phyloP scores from a whole-genome alignment of 2,888 invertebrate genomes.

The Neoascia interrupta region DNA sequence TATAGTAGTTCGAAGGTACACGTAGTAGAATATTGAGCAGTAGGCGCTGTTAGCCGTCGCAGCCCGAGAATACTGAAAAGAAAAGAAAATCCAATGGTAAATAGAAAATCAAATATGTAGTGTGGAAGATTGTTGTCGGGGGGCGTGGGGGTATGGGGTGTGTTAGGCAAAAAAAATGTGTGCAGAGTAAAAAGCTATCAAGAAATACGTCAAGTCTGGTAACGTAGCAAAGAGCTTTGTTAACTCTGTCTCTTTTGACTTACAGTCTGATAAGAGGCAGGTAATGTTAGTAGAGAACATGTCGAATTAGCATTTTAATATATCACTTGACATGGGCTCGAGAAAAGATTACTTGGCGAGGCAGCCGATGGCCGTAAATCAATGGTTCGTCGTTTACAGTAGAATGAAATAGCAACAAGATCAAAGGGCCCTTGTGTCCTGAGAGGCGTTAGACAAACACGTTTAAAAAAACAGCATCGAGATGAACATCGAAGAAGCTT shows the following conservation, averaged over 20 bases:
- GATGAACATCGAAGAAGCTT: too few relatives aligned
- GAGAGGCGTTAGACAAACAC: too few relatives aligned
- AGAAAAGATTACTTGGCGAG: not conserved
- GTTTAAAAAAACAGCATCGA: too few relatives aligned
- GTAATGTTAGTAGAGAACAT: slow-evolving; percentile 3
- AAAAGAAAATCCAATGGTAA: slow-evolving; percentile 37
- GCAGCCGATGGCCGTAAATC: too few relatives aligned
- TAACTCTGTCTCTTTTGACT: slow-evolving; percentile 27
- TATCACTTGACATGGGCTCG: not conserved
- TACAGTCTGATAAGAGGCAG: slow-evolving; percentile 15
- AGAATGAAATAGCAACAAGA: too few relatives aligned
- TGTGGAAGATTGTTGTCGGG: slow-evolving; percentile 70
- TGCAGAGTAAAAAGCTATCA: slow-evolving; percentile 39
- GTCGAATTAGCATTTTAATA: slow-evolving; percentile 26
- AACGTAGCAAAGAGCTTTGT: slow-evolving; percentile 30
- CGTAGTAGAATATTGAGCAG: slow-evolving; percentile 34
- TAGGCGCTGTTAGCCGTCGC: slow-evolving; percentile 38
- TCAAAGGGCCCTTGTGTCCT: too few relatives aligned
- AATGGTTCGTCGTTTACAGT: too few relatives aligned
- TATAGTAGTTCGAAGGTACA: slow-evolving; percentile 47
- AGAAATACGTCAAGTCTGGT: slow-evolving; percentile 68
- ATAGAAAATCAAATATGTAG: slow-evolving; percentile 57
- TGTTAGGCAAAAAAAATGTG: slow-evolving; percentile 73
- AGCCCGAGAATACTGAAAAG: slow-evolving; percentile 3
- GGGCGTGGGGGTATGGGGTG: slow-evolving; percentile 71